Base-by-base conservation (phyloP, 2,113 vertebrate genomes). In the Pomatorhinus ruficollis region DNA sequence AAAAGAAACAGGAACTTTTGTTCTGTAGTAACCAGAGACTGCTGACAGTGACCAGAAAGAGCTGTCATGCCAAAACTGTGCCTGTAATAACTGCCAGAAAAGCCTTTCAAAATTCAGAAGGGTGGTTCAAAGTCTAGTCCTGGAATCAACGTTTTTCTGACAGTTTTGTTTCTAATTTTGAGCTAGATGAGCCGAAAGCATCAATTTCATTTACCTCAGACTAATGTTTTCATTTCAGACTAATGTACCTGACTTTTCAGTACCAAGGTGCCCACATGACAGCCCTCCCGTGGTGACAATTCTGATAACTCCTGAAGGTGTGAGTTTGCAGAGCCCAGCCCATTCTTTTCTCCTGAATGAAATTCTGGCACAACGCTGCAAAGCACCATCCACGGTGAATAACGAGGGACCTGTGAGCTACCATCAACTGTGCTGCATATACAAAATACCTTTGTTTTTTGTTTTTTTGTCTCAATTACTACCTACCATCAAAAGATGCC, bases 261-360 rank as follows among this genome's bases (percentile, higher is more conserved):
- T 22, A 22, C 22, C 35, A 30, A 53, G 33, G 28, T n/a, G 6
- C 20, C 15, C 19, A 28, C 0, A 0, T 25, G 24, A 31, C 10
- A 54, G 30, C 15, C 27, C 8, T 74, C 20, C 33, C 21, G 7
- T 20, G 22, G 7, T 44, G 9, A 16, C 54, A 33, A 28, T 39
- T 44, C 47, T 68, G 19, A 2, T 31, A 47, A 13, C 8, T 77
- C 65, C 69, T 5, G 4, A 25, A 84, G 50, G 11, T 52, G 28
- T 66, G 31, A 5, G 16, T 13, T 5, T 23, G 10, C 24, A 35
- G 42, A 65, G 7, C 15, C 16, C 5, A 13, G 31, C 3, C 50
- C 52, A 44, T 12, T 16, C 11, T 57, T n/a, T 60, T 50, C 54
- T 57, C 7, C 44, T 44, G 35, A 50, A n/a, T n/a, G 17, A 16